phyloP scores from a whole-genome alignment of 2,113 vertebrate genomes.

The Gyps fulvus region DNA sequence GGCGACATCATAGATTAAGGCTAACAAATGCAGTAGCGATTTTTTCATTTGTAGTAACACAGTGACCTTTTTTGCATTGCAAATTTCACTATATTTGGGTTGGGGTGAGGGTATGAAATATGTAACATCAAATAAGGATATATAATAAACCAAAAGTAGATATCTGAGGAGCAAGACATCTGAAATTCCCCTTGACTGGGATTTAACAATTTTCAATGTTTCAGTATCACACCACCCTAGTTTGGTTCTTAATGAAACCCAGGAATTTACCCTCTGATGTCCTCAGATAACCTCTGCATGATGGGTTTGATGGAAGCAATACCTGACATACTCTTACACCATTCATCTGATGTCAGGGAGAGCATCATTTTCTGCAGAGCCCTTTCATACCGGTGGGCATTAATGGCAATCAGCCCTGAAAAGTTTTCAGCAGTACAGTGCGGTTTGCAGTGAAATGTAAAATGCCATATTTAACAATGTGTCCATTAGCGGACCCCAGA shows the following conservation, averaged over 20 bases:
- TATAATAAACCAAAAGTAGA: neutral
- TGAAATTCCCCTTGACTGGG: neutral
- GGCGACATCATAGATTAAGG: slow-evolving; percentile 11
- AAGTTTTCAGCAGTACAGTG: neutral
- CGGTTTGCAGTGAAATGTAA: neutral
- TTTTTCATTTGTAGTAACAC: slow-evolving; percentile 53
- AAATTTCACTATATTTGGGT: slow-evolving; percentile 30
- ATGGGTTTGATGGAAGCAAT: neutral
- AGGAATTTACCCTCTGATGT: neutral
- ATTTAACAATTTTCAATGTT: neutral
- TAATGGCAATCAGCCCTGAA: neutral
- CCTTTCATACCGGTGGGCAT: neutral
- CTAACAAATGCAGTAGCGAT: slow-evolving; percentile 18
- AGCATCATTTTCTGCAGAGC: neutral
- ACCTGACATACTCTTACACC: neutral
- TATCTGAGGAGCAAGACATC: neutral
- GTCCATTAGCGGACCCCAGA: neutral
- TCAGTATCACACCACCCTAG: neutral
- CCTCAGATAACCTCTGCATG: neutral
- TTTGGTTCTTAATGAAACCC: neutral
- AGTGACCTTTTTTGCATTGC: slow-evolving; percentile 48
- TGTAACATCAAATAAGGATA: slow-evolving; percentile 33
- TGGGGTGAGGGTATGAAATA: slow-evolving; percentile 32
- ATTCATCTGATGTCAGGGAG: neutral
- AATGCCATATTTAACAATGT: neutral